Evolutionary conservation across 2,797 vertebrate genomes (phyloP), one percentile per base, ranked within the genome.

Genomic region (Lepilemur ruficaudatus): DNA sequence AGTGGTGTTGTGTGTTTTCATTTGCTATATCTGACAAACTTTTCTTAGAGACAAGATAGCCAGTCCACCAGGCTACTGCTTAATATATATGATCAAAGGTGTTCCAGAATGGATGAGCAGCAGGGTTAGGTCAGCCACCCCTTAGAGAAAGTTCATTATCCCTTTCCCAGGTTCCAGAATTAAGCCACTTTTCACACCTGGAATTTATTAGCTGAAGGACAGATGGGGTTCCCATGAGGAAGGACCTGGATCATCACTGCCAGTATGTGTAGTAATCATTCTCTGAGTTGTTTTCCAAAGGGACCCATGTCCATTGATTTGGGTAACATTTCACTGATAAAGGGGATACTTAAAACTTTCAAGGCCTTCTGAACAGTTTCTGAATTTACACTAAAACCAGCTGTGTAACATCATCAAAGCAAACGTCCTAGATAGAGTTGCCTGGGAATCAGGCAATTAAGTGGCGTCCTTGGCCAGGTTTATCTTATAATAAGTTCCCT

Each of bases 281-380:
- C 5, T 4, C 35, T 10, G 0, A 43, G 6, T 14, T 57, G 2
- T 41, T 67, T 28, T 80, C 25, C 46, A 84, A 55, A 81, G 22
- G 5, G 52, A 89, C 17, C 23, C 82, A 80, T 1, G 9, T 67
- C 1, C 23, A 55, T 81, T 92, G 83, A 55, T 46, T 89, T 43
- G 59, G 14, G n/a, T 80, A 86, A 75, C 55, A 46, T 52, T 79
- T 94, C n/a, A 90, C 2, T 17, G 22, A n/a, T 81, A 96, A 88
- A 52, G 5, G 25, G 32, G 78, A 91, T 78, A 43, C 4, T 22
- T 88, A 75, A 30, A 86, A 4, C 7, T 79, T 90, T 79, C 12
- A 73, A 72, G 61, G 22, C 10, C 7, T 63, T 85, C 89, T 67
- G 43, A 86, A 91, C 11, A 86, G 15, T 63, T 20, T 90, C 52